Evolutionary conservation across 2,113 vertebrate genomes (phyloP), one percentile per base, ranked within the genome.

Genomic region (Turdus rufiventris): DNA sequence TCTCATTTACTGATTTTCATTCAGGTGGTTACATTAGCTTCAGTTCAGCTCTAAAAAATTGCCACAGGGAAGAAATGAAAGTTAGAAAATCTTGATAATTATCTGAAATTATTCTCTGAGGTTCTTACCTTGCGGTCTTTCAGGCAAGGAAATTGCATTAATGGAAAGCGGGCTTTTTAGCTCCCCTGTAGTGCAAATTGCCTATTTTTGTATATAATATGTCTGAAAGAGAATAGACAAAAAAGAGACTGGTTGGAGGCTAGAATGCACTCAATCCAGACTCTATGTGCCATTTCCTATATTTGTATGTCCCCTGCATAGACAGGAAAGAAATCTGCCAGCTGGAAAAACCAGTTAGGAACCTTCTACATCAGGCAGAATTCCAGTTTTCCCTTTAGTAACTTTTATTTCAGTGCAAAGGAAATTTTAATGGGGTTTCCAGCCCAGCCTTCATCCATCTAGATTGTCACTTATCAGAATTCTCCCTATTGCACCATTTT

Each of bases 61-160:
- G 47, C 78, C 68, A 45, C 21, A 28, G 60, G 60, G 43, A 94
- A 60, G 73, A 93, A 38, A 79, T 85, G 85, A 79, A 88, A 95
- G 73, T 66, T 70, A 83, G 71, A 88, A 73, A 85, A 88, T 90
- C 82, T 82, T 73, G 23, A 54, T 91, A 90, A 90, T 91, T 91
- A 73, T 56, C 60, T 67, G 51, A 80, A 91, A 91, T 91, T 63
- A 38, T 58, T 90, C 85, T 83, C 60, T 63, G 43, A 83, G 47
- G 47, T 93, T 93, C 76, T 83, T 93, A 86, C 38, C 47, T 94
- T 91, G 58, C 58, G 50, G 12, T 67, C 70, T 87, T 85, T 87
- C 74, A 83, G 78, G 11, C 45, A 88, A 73, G 58, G 40, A 96
- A 89, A 90, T 56, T 83, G 25, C 82, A 70, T 93, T 91, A 90